Conservation (phyloP, 2,113 vertebrate genomes). For the Pygoscelis adeliae region DNA sequence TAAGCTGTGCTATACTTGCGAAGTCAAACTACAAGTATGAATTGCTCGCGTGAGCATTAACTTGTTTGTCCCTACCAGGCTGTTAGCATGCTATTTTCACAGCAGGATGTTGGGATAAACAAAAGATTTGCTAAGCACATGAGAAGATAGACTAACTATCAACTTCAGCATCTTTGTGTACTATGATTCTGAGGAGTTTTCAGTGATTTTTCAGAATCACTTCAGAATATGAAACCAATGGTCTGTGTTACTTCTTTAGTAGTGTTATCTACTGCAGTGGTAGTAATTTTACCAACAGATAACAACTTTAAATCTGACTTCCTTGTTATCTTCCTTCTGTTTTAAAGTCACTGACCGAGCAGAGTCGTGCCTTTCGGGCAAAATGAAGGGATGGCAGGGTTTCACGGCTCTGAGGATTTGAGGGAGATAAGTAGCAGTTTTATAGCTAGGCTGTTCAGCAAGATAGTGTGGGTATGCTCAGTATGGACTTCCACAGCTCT, state of each 20-base stretch:
- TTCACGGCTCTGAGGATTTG: not conserved
- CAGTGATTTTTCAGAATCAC: not conserved
- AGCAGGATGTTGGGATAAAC: not conserved
- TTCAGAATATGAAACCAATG: not conserved
- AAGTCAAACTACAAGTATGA: not conserved
- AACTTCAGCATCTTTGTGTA: not conserved
- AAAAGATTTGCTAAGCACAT: not conserved
- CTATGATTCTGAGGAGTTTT: not conserved
- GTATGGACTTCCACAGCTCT: not conserved
- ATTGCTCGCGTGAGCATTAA: rapidly evolving
- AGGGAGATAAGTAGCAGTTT: not conserved
- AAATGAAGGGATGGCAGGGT: not conserved
- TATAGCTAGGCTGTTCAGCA: not conserved
- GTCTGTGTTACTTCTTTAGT: not conserved
- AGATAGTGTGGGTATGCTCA: not conserved
- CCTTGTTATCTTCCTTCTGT: not conserved
- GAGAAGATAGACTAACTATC: not conserved
- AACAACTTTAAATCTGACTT: not conserved
- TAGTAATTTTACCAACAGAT: not conserved
- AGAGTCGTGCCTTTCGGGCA: not conserved
- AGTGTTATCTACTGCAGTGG: rapidly evolving
- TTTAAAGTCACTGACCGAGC: not conserved
- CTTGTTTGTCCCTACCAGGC: not conserved
- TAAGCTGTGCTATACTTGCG: not conserved
- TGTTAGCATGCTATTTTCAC: not conserved